These are phyloP conservation scores for Icerya purchasi DNA, from an alignment of 2,888 invertebrate genomes.

Conservation along the genomic window DNA sequence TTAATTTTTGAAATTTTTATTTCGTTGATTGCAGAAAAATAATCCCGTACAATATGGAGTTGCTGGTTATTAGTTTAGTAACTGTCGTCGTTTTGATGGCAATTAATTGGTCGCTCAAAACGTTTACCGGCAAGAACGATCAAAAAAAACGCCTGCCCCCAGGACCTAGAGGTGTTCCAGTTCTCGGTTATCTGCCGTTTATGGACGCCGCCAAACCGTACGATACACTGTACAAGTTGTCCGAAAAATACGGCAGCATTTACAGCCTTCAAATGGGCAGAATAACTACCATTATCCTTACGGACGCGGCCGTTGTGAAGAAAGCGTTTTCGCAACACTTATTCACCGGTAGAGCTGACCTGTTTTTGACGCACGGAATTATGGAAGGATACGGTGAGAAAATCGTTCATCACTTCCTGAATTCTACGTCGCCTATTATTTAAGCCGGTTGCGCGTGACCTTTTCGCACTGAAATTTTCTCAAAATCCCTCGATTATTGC, in stretches of 20 bases:
- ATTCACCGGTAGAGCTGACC: conserved; percentile 55
- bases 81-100: too few species aligned
- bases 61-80: too few species aligned
- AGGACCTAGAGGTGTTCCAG: conserved; percentile 55
- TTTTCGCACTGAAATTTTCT: too few species aligned
- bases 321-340: conserved; percentile 48
- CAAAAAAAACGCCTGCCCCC: conserved; percentile 35
- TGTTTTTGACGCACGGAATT: conserved; percentile 65
- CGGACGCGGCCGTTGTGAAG: conserved; percentile 48
- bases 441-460: too few species aligned
- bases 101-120: too few species aligned
- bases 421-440: too few species aligned
- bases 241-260: conserved; percentile 46
- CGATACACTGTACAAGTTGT: conserved; percentile 40
- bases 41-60: too few species aligned
- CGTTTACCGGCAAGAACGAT: background rate
- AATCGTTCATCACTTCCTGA: conserved; percentile 14
- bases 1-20: too few species aligned
- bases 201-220: conserved; percentile 47
- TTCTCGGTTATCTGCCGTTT: conserved; percentile 58
- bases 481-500: too few species aligned
- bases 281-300: conserved; percentile 45
- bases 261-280: conserved; percentile 53
- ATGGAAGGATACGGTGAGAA: conserved; percentile 73
- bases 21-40: too few species aligned